Evolutionary conservation across 2,113 vertebrate species (phyloP).

Genomic region (Calonectris borealis): DNA sequence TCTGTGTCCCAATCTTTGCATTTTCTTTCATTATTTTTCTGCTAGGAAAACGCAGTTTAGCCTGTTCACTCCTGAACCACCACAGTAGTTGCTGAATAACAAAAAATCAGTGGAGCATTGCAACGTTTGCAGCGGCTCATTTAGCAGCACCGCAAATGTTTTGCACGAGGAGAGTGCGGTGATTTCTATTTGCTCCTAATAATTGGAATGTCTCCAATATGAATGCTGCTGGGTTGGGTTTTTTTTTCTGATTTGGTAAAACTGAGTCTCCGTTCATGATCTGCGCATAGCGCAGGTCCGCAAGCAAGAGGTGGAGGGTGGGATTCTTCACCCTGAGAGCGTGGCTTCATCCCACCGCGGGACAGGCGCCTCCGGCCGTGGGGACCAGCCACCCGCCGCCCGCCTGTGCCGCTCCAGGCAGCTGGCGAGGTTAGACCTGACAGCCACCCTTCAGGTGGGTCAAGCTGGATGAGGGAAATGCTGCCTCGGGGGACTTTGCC

Average conservation of each 20-base stretch:
- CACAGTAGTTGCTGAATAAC: background rate
- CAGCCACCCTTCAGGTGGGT: background rate
- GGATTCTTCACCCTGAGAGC: background rate
- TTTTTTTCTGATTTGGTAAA: background rate
- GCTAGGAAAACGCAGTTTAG: background rate
- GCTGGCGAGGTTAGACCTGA: background rate
- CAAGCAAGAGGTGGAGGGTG: background rate
- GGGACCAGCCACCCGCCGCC: fast-evolving
- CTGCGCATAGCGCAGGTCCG: fast-evolving
- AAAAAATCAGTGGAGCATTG: background rate
- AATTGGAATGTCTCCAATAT: background rate
- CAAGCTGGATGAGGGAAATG: background rate
- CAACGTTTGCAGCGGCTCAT: background rate
- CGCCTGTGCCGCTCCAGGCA: fast-evolving
- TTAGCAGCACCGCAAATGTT: background rate
- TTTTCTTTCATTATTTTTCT: background rate
- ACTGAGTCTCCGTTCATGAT: background rate
- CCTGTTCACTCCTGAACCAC: background rate
- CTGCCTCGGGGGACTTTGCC: background rate
- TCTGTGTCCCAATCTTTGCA: background rate
- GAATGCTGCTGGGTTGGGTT: fast-evolving
- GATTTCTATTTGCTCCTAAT: background rate
- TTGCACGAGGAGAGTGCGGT: fast-evolving
- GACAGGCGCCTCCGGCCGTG: fast-evolving
- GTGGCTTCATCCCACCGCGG: fast-evolving